phyloP scores from a whole-genome alignment of 1,140 invertebrate genomes.

The Plectus sambesii region DNA sequence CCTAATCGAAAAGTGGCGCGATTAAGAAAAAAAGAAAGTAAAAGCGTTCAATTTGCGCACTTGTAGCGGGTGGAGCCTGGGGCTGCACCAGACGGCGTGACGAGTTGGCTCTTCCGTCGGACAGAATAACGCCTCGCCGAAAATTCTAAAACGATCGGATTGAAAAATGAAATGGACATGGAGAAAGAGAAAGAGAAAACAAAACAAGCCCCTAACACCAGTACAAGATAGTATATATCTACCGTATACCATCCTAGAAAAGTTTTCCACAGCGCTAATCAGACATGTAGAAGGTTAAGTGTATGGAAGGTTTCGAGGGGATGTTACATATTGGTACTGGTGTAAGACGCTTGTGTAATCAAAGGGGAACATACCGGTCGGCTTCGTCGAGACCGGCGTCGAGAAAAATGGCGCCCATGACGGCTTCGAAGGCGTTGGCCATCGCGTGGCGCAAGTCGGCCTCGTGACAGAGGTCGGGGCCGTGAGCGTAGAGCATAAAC shows the following conservation, averaged over 20 bases:
- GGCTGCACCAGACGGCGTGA: too few relatives aligned
- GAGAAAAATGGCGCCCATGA: conserved; percentile 87
- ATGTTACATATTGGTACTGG: too few relatives aligned
- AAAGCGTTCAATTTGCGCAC: not conserved
- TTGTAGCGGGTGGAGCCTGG: too few relatives aligned
- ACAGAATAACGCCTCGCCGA: conserved; percentile 30
- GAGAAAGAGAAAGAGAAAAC: too few relatives aligned
- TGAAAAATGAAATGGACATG: conserved; percentile 2
- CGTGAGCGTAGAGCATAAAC: conserved; percentile 93
- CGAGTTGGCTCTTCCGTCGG: too few relatives aligned
- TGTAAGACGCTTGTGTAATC: too few relatives aligned
- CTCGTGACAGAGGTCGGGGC: conserved; percentile 90
- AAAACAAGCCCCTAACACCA: too few relatives aligned
- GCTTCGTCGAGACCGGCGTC: conserved; percentile 70
- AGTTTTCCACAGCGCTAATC: too few relatives aligned
- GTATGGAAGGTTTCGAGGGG: too few relatives aligned
- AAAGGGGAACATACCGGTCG: conserved; percentile 23
- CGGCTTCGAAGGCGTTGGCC: conserved; percentile 97
- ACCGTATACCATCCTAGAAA: too few relatives aligned
- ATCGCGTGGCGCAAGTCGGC: conserved; percentile 86
- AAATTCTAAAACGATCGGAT: conserved; percentile 28
- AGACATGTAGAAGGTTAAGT: too few relatives aligned
- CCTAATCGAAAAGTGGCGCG: conserved; percentile 11
- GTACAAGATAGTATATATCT: too few relatives aligned
- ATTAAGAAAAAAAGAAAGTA: not conserved